phyloP scores from a whole-genome alignment of 2,797 vertebrate genomes.

The Crocidura indochinensis region DNA sequence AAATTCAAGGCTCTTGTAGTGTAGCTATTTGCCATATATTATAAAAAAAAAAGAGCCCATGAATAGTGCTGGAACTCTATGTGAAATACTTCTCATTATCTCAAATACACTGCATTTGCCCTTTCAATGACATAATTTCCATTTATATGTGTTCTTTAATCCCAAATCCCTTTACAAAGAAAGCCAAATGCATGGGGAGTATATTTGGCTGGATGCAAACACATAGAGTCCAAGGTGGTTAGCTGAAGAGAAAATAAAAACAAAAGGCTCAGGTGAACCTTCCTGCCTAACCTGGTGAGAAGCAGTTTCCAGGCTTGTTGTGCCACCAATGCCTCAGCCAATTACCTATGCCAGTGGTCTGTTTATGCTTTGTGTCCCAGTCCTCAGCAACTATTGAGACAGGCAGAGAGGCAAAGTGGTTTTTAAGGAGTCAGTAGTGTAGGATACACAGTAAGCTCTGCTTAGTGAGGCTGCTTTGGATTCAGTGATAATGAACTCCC shows the following conservation, averaged over 20 bases:
- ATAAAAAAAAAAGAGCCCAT: neutral
- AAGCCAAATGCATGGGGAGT: neutral
- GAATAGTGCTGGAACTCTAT: neutral
- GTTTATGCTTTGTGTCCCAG: neutral
- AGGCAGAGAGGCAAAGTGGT: neutral
- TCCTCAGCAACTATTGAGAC: neutral
- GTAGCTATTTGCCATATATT: neutral
- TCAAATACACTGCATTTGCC: neutral
- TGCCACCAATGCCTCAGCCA: neutral
- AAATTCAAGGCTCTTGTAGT: neutral
- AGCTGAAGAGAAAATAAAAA: slow-evolving; percentile 48
- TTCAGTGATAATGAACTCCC: neutral
- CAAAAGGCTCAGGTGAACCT: neutral
- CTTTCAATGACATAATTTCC: slow-evolving; percentile 73
- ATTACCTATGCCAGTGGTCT: neutral
- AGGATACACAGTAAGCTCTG: neutral
- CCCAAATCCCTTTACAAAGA: slow-evolving; percentile 57
- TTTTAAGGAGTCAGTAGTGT: neutral
- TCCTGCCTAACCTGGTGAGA: neutral
- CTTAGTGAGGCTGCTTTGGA: neutral
- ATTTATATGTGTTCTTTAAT: slow-evolving; percentile 72
- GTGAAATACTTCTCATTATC: neutral
- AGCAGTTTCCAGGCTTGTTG: neutral
- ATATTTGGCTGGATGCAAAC: neutral
- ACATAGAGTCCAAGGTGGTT: slow-evolving; percentile 19